These are phyloP conservation scores for Poeciliopsis prolifica DNA, from an alignment of 2,113 vertebrate species.

Conservation along the genomic window DNA sequence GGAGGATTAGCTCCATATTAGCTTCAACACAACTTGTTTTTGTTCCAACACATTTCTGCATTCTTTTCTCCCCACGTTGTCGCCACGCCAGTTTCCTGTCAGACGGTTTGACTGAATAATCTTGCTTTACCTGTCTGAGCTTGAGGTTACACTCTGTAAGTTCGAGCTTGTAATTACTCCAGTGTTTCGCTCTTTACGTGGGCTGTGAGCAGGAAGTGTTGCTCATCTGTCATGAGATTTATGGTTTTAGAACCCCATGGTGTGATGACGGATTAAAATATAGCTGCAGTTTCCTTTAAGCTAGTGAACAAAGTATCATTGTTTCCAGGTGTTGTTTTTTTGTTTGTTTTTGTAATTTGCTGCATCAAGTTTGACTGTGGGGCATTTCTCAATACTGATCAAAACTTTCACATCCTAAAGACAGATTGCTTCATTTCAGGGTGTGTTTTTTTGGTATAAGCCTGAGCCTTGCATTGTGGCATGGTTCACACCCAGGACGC, in stretches of 20 bases:
- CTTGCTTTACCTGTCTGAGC: not conserved
- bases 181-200: constrained; percentile 1
- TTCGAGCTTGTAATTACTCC: not conserved
- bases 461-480: not conserved
- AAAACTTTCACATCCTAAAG: constrained; percentile 46
- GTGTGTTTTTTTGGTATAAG: constrained; percentile 9
- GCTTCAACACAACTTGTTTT: not conserved
- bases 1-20: not conserved
- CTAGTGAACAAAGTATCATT: not conserved
- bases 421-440: not conserved
- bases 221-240: constrained; percentile 19
- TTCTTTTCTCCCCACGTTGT: not conserved
- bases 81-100: no score
- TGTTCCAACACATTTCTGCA: not conserved
- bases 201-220: constrained; percentile 26
- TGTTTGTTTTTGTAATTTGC: constrained; percentile 10
- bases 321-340: constrained; percentile 30
- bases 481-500: constrained; percentile 11
- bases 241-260: constrained; percentile 20
- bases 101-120: not conserved
- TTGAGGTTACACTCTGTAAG: not conserved
- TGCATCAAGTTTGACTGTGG: constrained; percentile 14
- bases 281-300: constrained; percentile 5
- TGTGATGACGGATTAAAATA: constrained; percentile 2
- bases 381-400: constrained; percentile 13